These are phyloP conservation scores for Psittacula echo DNA, from an alignment of 2,797 vertebrate genomes.

Conservation along the genomic window DNA sequence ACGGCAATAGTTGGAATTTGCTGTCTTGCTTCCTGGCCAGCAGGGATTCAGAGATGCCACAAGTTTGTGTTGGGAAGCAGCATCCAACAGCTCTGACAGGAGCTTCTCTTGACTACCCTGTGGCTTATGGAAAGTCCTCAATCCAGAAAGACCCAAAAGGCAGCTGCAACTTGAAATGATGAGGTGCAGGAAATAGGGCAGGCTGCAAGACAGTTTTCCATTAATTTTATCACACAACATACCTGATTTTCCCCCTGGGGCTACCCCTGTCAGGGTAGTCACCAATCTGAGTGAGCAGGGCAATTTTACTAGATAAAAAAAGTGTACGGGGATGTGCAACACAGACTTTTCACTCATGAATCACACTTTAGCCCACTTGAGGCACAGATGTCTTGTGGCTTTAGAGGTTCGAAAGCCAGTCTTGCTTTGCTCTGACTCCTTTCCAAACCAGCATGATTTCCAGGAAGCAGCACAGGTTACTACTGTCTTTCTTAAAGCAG, in stretches of 20 bases:
- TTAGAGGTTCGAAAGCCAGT: not conserved
- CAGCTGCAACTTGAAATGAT: not conserved
- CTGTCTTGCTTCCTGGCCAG: not conserved
- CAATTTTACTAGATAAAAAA: not conserved
- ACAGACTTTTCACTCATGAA: not conserved
- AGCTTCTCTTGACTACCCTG: not conserved
- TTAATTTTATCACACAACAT: not conserved
- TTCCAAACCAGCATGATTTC: conserved; percentile 10
- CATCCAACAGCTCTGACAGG: not conserved
- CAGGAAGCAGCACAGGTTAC: not conserved
- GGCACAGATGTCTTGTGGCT: not conserved
- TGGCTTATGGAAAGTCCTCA: not conserved
- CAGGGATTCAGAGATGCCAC: not conserved
- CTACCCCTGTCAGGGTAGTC: not conserved
- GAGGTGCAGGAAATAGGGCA: not conserved
- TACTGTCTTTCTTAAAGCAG: not conserved
- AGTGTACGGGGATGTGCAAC: not conserved
- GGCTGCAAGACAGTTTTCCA: not conserved
- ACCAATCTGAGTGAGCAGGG: not conserved
- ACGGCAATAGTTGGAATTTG: not conserved
- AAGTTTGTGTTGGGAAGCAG: not conserved
- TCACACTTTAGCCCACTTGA: not conserved
- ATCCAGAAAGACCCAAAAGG: not conserved
- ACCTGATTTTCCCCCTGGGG: not conserved
- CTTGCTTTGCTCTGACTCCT: not conserved